Percentiles rank a stretch among this genome's conserved stretches.
Conservation (phyloP, 2,888 invertebrate genomes). For the Plebejus anna region DNA sequence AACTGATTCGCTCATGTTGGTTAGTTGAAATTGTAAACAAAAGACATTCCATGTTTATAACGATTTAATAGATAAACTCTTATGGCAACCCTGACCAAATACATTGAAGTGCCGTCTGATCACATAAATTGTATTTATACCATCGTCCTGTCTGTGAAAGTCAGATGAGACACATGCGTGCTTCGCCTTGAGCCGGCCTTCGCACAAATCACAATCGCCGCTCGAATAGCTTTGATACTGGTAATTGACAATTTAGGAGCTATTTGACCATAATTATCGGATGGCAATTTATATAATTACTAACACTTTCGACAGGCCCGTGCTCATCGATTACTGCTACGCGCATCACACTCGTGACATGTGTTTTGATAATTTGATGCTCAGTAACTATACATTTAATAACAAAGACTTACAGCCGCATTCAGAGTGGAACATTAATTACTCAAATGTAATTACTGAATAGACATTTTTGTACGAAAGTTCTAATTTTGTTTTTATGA, state of each 20-base stretch:
- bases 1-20: no score
- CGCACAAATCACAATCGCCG: conserved; percentile 2
- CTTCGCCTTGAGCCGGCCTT: conserved; percentile 25
- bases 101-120: not conserved
- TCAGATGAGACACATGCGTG: not conserved
- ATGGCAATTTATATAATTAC: conserved; percentile 19
- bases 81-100: not conserved
- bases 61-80: not conserved
- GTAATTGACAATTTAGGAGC: conserved; percentile 1
- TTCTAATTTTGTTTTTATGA: not conserved
- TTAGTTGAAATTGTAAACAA: no score
- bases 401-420: not conserved
- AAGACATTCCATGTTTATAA: no score
- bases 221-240: conserved; percentile 16
- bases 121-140: not conserved
- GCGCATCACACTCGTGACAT: not conserved
- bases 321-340: not conserved
- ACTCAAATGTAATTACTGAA: no score
- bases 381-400: not conserved
- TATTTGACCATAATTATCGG: not conserved
- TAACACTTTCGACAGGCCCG: not conserved
- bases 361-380: not conserved
- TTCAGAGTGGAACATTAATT: no score
- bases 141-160: not conserved
- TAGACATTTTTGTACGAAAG: no score